Evolutionary conservation across 1,140 invertebrate genomes (phyloP), one percentile per base, ranked within the genome.

Genomic region (Sminthurides bifidus): DNA sequence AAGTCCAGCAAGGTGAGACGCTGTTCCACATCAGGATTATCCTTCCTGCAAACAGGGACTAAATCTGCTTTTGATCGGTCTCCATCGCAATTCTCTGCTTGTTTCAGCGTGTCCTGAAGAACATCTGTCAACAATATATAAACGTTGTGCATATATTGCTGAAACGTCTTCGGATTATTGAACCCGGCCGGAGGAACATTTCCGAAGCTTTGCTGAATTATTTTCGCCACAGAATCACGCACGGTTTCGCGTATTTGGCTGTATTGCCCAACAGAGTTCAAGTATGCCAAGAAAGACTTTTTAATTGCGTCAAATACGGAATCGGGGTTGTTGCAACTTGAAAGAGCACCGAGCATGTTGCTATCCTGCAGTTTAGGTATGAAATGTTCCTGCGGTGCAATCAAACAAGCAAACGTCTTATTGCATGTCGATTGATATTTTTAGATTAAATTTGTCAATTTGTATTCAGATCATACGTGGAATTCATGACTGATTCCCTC

Each of bases 91-190:
- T 2, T 8, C 14, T 6, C 21, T 24, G 38, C 51, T 12, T 51
- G n/a, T 24, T 44, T 48, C 0, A 64, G 49, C 12, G 40, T 26
- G 8, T 58, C 52, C 38, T 64, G 46, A 35, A 64, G 35, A 44
- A 56, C 30, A 21, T 64, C 58, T 21, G 57, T 38, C 0, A 64
- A 38, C 35, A 38, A 64, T 12, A 54, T 46, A 30, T 63, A 63
- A 35, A 56, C 58, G 45, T 63, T 54, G 33, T 60, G 54, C 3
- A 62, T 35, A 24, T 41, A 59, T 15, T 8, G 27, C 33, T 56
- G 48, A 33, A 56, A 53, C 3, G 56, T 43, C 10, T 26, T 2
- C 3, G 38, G 31, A 24, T 41, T 51, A 21, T 53, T 17, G 24
- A 56, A 58, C n/a, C 56, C 60, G 27, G 24, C 14, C 1, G 60